Base-by-base conservation (phyloP, 1,140 invertebrate genomes). In the Tachypleus tridentatus region DNA sequence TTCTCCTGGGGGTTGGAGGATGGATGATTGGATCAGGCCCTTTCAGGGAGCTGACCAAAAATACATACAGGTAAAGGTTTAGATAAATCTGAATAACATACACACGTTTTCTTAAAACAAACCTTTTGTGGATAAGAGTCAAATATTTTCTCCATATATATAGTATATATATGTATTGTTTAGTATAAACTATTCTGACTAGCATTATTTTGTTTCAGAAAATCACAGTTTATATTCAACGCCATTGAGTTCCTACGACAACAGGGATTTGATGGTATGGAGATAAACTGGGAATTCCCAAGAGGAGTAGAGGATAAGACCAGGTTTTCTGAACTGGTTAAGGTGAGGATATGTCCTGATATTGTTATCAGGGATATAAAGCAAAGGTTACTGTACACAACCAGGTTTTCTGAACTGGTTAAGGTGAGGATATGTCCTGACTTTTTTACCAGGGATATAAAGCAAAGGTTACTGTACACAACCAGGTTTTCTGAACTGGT, bases 261-360 rank as follows among this genome's bases (percentile, higher is more conserved):
- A 73, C 88, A 90, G 70, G 87, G 91, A 75, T 96, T 97, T 74
- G 93, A 97, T 73, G 94, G 94, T 5, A 77, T 95, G n/a, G 93
- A 97, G 71, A 87, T 98, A 1, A 93, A 97, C 73, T 98, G 94
- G 93, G 93, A 97, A 78, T 96, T 96, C 77, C 93, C 93, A 4
- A 79, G 89, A 73, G 91, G 91, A 11, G 83, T 86, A 4, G 91
- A 93, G 71, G 93, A 97, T 61, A 77, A 75, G 61, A 65, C 73
- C 10, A 72, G 70, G 64, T 76, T 75, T 62, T 72, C 75, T 5
- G 53, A 63, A 6, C 67, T 78, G 4, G 9, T 76, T 3, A 69
- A 77, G 71, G 75, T 76, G 64, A 61, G 62, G 69, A n/a, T 51
- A 49, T n/a, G 61, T 59, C 5, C 7, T 54, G 53, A 8, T n/a